phyloP scores from a whole-genome alignment of 2,888 invertebrate species.

The Cremastinae sp. region DNA sequence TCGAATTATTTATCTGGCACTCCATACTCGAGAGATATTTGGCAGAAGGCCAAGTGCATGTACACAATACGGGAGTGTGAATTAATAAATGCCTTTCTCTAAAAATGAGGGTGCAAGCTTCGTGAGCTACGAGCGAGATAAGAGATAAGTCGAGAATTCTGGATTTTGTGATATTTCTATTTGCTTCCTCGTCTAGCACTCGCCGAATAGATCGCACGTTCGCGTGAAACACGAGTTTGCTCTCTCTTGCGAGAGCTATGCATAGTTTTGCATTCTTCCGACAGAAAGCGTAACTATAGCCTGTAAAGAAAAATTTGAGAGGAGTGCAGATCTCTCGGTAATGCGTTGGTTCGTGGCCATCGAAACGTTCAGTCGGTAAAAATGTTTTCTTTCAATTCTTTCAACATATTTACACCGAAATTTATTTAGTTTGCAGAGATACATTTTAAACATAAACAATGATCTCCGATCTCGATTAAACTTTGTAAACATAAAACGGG shows the following conservation, averaged over 20 bases:
- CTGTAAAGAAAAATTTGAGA: too few species aligned
- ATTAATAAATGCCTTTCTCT: not conserved
- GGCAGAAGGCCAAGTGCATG: too few species aligned
- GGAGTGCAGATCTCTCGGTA: too few species aligned
- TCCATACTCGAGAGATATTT: not conserved
- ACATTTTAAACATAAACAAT: conserved; percentile 59
- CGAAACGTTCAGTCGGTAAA: too few species aligned
- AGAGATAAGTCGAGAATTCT: not conserved
- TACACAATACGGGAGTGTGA: too few species aligned
- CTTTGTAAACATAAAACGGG: conserved; percentile 58
- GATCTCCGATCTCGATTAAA: conserved; percentile 53
- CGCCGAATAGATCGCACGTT: too few species aligned
- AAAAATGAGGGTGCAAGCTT: not conserved
- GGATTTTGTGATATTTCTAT: not conserved
- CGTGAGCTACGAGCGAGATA: conserved; percentile 5
- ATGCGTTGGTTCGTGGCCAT: too few species aligned
- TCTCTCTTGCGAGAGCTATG: too few species aligned
- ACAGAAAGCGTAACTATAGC: too few species aligned
- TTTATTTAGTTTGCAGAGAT: conserved; percentile 58
- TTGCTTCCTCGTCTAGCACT: too few species aligned
- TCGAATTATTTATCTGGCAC: conserved; percentile 26
- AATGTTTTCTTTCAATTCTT: conserved; percentile 1
- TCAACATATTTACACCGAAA: conserved; percentile 62
- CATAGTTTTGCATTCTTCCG: too few species aligned
- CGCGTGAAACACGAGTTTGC: too few species aligned